Conservation (phyloP, 1,140 invertebrate genomes). For the Phortica variegata region DNA sequence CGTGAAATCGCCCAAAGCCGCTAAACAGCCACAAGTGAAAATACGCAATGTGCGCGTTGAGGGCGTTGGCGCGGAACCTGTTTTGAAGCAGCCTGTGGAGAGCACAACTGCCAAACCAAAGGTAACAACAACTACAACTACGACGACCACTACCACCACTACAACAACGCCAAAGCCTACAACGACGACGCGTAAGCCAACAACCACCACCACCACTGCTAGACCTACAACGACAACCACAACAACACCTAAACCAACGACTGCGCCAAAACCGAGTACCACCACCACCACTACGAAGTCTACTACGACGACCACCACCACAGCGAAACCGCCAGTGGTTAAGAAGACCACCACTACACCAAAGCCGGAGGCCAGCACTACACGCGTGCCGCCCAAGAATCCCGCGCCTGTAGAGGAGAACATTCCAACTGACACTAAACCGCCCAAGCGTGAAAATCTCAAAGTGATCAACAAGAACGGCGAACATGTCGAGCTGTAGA, state of each 20-base stretch:
- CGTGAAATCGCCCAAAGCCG: conserved; percentile 60
- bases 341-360: conserved; percentile 10
- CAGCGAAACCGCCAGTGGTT: conserved; percentile 8
- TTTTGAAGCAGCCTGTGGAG: conserved; percentile 21
- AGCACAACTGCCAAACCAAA: conserved; percentile 23
- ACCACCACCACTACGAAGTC: conserved; percentile 17
- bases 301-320: conserved; percentile 15
- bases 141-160: conserved; percentile 24
- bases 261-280: conserved; percentile 16
- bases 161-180: conserved; percentile 32
- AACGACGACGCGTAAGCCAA: conserved; percentile 14
- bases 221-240: conserved; percentile 18
- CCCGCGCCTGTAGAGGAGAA: conserved; percentile 61
- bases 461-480: conserved; percentile 64
- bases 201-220: conserved; percentile 19
- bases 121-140: conserved; percentile 21
- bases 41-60: conserved; percentile 50
- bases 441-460: conserved; percentile 60
- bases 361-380: conserved; percentile 16
- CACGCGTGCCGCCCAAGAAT: conserved; percentile 42
- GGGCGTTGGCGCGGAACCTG: conserved; percentile 40
- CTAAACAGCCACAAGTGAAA: conserved; percentile 55
- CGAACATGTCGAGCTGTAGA: conserved; percentile 49
- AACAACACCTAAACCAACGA: conserved; percentile 23
- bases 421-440: conserved; percentile 60